Evolutionary conservation across 92 coral and sea anemone species (phyloP), one percentile per base, ranked within the genome.

Genomic region (Palythoa grandis): DNA sequence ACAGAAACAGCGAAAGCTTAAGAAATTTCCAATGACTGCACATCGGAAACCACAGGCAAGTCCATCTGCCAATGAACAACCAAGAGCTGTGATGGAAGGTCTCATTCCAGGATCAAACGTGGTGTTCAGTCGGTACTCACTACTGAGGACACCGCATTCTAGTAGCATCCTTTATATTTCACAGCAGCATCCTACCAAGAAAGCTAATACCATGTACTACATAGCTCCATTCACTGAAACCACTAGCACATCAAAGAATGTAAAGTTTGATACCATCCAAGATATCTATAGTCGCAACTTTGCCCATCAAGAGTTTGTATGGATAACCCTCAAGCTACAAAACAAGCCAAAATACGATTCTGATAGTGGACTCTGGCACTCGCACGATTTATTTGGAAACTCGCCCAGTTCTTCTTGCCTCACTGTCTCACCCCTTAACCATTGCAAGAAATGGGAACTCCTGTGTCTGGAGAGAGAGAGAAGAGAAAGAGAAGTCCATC

Each of bases 381-480:
- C 78, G 16, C 78, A 47, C 25, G 52, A 74, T 74, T 47, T 35
- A 40, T 74, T 48, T 74, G 37, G 17, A 74, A 74, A 43, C 78
- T 47, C 78, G 23, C 58, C 60, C 60, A 74, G 78, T 74, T 74
- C 78, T 74, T 48, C 60, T 43, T 74, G 57, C 60, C 78, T 74
- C 78, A 14, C 60, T 74, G 43, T 74, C 78, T 74, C 78, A 43
- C 47, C 60, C 60, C 60, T 47, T 74, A 74, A 74, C 58, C 5
- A 74, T 48, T 74, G 78, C 78, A 74, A 50, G 23, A 74, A 37
- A 74, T 74, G 78, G 22, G 40, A 19, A n/a, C 78, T 74, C 37
- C 78, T 43, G 60, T 74, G 79, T 75, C 56, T 75, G 79, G 65
- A 50, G n/a, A n/a, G n/a, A n/a, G n/a, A n/a, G n/a, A n/a, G n/a